phyloP scores from a whole-genome alignment of 2,797 vertebrate species.

The Tarsius wallacei region DNA sequence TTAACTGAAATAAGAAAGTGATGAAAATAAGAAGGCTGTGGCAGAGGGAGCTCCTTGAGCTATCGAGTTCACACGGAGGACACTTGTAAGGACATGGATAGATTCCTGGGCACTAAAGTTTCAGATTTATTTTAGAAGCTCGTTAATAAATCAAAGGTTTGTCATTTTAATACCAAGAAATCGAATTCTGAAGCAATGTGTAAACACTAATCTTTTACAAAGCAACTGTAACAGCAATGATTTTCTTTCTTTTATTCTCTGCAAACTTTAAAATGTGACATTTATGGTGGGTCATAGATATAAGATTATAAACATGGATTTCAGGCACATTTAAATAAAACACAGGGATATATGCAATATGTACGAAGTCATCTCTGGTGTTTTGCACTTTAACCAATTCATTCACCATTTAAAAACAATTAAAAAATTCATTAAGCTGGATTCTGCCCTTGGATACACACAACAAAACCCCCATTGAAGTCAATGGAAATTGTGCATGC shows the following conservation, averaged over 20 bases:
- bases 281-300: constrained; percentile 57
- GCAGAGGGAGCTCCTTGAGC: neutral
- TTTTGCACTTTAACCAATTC: constrained; percentile 89
- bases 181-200: neutral
- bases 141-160: constrained; percentile 65
- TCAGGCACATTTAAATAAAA: constrained; percentile 64
- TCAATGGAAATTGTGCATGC: constrained; percentile 87
- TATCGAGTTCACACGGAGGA: neutral
- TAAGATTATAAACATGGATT: constrained; percentile 67
- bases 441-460: constrained; percentile 88
- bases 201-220: constrained; percentile 51
- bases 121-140: constrained; percentile 47
- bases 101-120: neutral
- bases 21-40: neutral
- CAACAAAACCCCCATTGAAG: constrained; percentile 91
- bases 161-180: constrained; percentile 47
- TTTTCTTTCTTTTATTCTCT: constrained; percentile 75
- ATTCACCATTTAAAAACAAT: constrained; percentile 91
- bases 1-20: neutral
- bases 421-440: constrained; percentile 90
- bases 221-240: constrained; percentile 9
- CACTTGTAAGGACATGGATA: neutral
- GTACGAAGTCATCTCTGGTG: constrained; percentile 86
- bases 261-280: constrained; percentile 64
- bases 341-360: constrained; percentile 76